Conservation (phyloP, 2,113 vertebrate genomes). For the Hyla sarda region DNA sequence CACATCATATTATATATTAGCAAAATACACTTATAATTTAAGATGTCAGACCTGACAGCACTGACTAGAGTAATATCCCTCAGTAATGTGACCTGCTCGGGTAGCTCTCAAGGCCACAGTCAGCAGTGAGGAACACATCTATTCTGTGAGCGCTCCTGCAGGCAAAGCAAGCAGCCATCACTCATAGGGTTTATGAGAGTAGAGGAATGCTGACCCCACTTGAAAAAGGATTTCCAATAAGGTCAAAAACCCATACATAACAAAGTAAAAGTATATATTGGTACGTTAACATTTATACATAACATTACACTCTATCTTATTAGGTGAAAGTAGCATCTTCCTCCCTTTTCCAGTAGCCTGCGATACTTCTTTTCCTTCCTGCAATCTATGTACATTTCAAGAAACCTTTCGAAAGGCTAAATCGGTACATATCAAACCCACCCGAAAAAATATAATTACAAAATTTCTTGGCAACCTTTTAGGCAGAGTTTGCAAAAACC, state of each 20-base stretch:
- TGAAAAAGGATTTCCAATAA: background rate
- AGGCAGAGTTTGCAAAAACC: no score
- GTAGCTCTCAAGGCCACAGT: conserved; percentile 22
- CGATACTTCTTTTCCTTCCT: no score
- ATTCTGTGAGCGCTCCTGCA: background rate
- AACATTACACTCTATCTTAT: background rate
- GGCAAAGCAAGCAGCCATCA: background rate
- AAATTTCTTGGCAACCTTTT: no score
- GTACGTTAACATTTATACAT: background rate
- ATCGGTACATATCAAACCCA: no score
- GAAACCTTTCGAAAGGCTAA: no score
- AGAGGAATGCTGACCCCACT: background rate
- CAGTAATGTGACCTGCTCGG: background rate
- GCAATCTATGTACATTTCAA: no score
- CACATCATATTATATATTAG: conserved; percentile 16
- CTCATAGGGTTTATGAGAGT: background rate
- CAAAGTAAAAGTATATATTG: background rate
- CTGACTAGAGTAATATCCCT: background rate
- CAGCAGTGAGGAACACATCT: background rate
- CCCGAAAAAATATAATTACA: no score
- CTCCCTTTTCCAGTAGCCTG: no score
- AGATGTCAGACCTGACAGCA: conserved; percentile 4
- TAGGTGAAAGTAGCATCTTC: no score
- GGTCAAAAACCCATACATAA: background rate
- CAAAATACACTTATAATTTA: conserved; percentile 12